These are phyloP conservation scores for Coelopa pilipes DNA, from an alignment of 2,888 invertebrate species.

Conservation along the genomic window DNA sequence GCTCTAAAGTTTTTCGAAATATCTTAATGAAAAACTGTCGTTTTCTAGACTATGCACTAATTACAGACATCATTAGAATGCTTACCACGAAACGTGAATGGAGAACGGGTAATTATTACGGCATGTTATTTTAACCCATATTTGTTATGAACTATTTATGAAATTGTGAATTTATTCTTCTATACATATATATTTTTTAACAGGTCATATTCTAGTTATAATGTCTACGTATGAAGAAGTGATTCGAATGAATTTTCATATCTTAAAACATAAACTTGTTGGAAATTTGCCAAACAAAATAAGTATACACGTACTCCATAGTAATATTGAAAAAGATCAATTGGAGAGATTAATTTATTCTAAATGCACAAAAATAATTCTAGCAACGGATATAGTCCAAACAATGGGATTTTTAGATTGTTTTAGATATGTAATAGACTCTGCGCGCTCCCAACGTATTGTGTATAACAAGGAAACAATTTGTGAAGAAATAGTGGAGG, in stretches of 20 bases:
- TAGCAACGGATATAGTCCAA: slow-evolving; percentile 94
- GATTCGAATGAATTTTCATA: slow-evolving; percentile 75
- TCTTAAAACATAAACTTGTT: slow-evolving; percentile 65
- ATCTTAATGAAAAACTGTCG: neutral
- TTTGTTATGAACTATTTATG: neutral
- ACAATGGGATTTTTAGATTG: slow-evolving; percentile 92
- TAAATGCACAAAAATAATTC: slow-evolving; percentile 77
- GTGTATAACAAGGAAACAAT: slow-evolving; percentile 41
- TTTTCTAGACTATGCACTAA: slow-evolving; percentile 43
- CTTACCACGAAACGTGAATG: slow-evolving; percentile 42
- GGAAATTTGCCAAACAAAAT: slow-evolving; percentile 48
- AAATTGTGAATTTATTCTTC: neutral
- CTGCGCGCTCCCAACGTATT: slow-evolving; percentile 68
- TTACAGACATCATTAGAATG: slow-evolving; percentile 46
- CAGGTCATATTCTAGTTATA: slow-evolving; percentile 84
- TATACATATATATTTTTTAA: slow-evolving; percentile 20
- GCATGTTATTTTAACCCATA: no score
- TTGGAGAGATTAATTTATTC: slow-evolving; percentile 81
- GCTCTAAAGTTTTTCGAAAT: neutral
- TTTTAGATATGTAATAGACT: slow-evolving; percentile 89
- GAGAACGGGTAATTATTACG: slow-evolving; percentile 41
- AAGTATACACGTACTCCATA: slow-evolving; percentile 72
- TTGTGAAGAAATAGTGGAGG: slow-evolving; percentile 53
- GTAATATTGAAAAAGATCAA: slow-evolving; percentile 86
- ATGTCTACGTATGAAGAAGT: slow-evolving; percentile 94